Conservation (phyloP, 2,888 invertebrate genomes). For the Parnassius mnemosyne region DNA sequence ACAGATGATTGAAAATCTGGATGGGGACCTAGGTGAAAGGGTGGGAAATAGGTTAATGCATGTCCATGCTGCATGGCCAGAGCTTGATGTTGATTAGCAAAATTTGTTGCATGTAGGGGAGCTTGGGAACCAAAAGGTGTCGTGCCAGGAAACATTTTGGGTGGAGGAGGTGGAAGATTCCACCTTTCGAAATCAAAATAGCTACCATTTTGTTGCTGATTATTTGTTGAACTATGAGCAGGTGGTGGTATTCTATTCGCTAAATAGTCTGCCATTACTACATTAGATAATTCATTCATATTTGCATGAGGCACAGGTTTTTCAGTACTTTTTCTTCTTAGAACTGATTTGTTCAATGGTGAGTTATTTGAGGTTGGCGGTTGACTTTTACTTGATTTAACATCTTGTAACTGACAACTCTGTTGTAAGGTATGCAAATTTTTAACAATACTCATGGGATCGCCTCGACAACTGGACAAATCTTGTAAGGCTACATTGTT, state of each 20-base stretch:
- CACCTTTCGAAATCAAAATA: conserved; percentile 91
- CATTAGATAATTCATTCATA: conserved; percentile 77
- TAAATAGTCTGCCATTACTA: conserved; percentile 78
- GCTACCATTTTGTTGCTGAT: conserved; percentile 83
- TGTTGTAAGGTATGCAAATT: conserved; percentile 83
- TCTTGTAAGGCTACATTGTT: conserved; percentile 84
- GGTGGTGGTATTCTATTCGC: conserved; percentile 85
- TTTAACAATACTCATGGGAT: conserved; percentile 88
- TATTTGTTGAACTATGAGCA: conserved; percentile 83
- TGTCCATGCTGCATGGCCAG: conserved; percentile 85
- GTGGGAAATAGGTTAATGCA: conserved; percentile 87
- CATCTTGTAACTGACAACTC: conserved; percentile 81
- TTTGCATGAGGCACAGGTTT: conserved; percentile 64
- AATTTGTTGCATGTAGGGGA: conserved; percentile 77
- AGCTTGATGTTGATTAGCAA: conserved; percentile 83
- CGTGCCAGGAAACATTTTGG: conserved; percentile 84
- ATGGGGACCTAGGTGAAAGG: conserved; percentile 87
- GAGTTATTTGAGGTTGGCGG: conserved; percentile 48
- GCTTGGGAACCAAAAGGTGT: conserved; percentile 82
- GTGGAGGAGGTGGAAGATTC: conserved; percentile 86
- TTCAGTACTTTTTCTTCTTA: conserved; percentile 83
- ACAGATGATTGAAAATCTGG: conserved; percentile 84
- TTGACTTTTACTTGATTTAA: conserved; percentile 72
- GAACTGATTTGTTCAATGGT: conserved; percentile 48
- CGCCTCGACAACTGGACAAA: conserved; percentile 86